Base-by-base conservation (phyloP, 2,113 vertebrate species). In the Elephantulus edwardii region DNA sequence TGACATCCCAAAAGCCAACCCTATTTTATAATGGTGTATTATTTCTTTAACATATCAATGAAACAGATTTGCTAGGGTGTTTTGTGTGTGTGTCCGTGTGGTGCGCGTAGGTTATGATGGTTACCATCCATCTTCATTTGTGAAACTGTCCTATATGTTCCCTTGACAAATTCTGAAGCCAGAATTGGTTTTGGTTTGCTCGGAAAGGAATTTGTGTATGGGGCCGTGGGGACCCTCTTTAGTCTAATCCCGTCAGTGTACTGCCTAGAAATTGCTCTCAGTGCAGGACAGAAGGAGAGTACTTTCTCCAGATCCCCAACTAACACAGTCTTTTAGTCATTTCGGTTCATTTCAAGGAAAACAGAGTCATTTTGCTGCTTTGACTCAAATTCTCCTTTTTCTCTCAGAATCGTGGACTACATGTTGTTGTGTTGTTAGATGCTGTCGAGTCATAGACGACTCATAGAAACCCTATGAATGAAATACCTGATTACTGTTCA, bases 121-220 rank as follows among this genome's bases (percentile, higher is more conserved):
- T 28, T 62, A 22, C n/a, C 33, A 92, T 95, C 54, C 56, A 71
- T 89, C 89, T 89, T 93, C 44, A 84, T 93, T 89, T 86, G 56
- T 13, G 26, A 64, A 83, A 78, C 16, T 40, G 33, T 89, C 72
- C 84, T 78, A 20, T 10, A 42, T 22, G 35, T 6, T 81, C 74
- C 56, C 60, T 60, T 48, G 72, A 86, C 77, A 94, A 78, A 94
- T 93, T 68, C 54, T 70, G 94, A 38, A 78, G 48, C 16, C 76
- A 76, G 66, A 38, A 75, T 7, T 81, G 62, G 46, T 82, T 86
- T 66, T 58, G 68, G 62, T 35, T 74, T 89, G 68, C 82, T 52
- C 26, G 13, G 64, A 88, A 89, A 50, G 50, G 68, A 11, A 86
- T 70, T 60, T 56, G 28, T 40, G 60, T 24, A 79, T 50, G 58